phyloP scores from a whole-genome alignment of 2,797 vertebrate species.

The Lates japonicus region DNA sequence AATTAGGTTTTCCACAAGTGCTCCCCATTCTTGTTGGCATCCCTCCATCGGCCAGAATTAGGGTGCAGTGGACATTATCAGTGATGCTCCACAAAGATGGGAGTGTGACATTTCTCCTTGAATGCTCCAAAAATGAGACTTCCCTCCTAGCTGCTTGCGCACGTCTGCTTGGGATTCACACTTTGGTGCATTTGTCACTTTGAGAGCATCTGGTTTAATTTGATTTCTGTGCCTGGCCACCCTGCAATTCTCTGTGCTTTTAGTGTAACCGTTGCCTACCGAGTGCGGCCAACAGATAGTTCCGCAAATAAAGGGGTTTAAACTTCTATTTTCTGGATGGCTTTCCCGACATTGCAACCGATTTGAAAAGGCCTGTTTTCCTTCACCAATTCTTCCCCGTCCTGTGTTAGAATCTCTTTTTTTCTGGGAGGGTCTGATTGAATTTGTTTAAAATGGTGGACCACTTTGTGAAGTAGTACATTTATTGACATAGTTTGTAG shows the following conservation, averaged over 20 bases:
- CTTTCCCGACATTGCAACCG: slow-evolving; percentile 63
- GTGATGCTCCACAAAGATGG: slow-evolving; percentile 69
- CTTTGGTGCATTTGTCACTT: slow-evolving; percentile 83
- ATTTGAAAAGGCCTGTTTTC: slow-evolving; percentile 52
- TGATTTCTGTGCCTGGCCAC: slow-evolving; percentile 84
- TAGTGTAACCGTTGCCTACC: slow-evolving; percentile 81
- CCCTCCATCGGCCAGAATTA: slow-evolving; percentile 55
- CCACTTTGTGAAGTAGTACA: slow-evolving; percentile 31
- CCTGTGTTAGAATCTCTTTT: slow-evolving; percentile 30
- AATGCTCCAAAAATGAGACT: slow-evolving; percentile 74
- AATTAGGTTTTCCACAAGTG: slow-evolving; percentile 39
- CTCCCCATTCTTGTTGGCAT: slow-evolving; percentile 44
- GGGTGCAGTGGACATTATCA: slow-evolving; percentile 63
- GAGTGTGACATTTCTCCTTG: slow-evolving; percentile 75
- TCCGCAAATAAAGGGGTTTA: slow-evolving; percentile 86
- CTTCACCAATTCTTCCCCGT: slow-evolving; percentile 6
- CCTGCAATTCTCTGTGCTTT: slow-evolving; percentile 84
- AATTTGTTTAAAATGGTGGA: slow-evolving; percentile 49
- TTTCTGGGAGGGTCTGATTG: slow-evolving; percentile 22
- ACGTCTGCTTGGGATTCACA: slow-evolving; percentile 78
- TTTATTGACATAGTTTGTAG: slow-evolving; percentile 16
- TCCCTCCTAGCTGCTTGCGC: slow-evolving; percentile 52
- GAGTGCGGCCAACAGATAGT: slow-evolving; percentile 86
- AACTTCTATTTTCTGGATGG: slow-evolving; percentile 84
- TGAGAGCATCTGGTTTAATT: slow-evolving; percentile 83